Evolutionary conservation across 2,888 invertebrate genomes (phyloP).

Genomic region (Epiblema foenella): DNA sequence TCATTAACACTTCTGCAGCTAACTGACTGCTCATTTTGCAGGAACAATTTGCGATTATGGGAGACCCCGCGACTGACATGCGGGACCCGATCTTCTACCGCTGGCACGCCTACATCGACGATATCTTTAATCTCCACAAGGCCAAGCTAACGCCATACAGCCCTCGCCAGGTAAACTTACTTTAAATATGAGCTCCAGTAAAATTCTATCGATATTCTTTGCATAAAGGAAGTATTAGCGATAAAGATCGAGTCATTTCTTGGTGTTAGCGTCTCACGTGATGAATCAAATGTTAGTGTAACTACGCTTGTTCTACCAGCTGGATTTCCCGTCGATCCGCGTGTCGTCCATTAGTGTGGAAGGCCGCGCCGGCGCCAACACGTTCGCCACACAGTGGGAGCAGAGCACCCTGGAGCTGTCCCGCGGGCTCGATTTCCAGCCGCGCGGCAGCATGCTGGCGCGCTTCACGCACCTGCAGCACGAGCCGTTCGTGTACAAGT

Average conservation of each 20-base stretch:
- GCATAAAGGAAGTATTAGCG: no score
- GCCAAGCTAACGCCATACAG: constrained; percentile 88
- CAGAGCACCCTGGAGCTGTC: constrained; percentile 91
- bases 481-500: constrained; percentile 85
- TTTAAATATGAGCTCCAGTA: not conserved
- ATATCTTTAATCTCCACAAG: constrained; percentile 91
- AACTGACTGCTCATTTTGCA: constrained; percentile 58
- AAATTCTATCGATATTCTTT: no score
- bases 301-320: constrained; percentile 63
- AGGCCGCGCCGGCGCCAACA: constrained; percentile 82
- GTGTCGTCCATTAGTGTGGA: constrained; percentile 84
- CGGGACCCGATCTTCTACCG: constrained; percentile 94
- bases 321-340: constrained; percentile 86
- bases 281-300: no score
- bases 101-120: constrained; percentile 92
- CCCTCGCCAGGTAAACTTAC: constrained; percentile 75
- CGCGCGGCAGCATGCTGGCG: constrained; percentile 89
- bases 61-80: constrained; percentile 94
- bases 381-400: constrained; percentile 90
- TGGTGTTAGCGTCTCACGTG: no score
- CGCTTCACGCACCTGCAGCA: constrained; percentile 90
- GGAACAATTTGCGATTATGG: constrained; percentile 93
- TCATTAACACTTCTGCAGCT: not conserved
- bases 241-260: no score
- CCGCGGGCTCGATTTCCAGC: constrained; percentile 92